A percentile compares a stretch with the other conserved stretches of the same genome.
Evolutionary conservation across 2,113 vertebrate genomes (phyloP).

Genomic region (Lipophrys pholis): DNA sequence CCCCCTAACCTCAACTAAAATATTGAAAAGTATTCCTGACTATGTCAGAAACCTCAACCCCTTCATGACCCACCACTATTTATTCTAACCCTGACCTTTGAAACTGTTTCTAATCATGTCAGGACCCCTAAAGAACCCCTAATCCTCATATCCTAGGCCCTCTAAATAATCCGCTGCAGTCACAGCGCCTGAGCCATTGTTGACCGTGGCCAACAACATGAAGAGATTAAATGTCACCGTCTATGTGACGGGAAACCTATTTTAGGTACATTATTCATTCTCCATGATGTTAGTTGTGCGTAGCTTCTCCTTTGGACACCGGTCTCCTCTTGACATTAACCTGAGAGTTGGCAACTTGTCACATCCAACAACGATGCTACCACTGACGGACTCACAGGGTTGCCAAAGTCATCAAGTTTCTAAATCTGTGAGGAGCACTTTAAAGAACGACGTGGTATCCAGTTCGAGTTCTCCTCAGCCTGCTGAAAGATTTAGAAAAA

Average conservation of each 20-base stretch:
- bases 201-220: not conserved
- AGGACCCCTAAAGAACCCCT: too few relatives aligned
- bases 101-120: too few relatives aligned
- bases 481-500: slow-evolving; percentile 23
- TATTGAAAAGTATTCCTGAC: too few relatives aligned
- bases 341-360: not conserved
- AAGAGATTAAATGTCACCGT: not conserved
- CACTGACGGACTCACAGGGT: slow-evolving; percentile 12
- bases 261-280: slow-evolving; percentile 19
- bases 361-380: slow-evolving; percentile 2
- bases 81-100: too few relatives aligned
- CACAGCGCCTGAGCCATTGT: too few relatives aligned
- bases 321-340: not conserved
- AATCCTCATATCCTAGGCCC: too few relatives aligned
- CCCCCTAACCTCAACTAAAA: too few relatives aligned
- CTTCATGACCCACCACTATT: too few relatives aligned
- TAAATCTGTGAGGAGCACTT: slow-evolving; percentile 28
- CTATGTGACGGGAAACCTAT: not conserved
- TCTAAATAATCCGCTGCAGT: too few relatives aligned
- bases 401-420: slow-evolving; percentile 52
- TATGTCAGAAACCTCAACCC: too few relatives aligned
- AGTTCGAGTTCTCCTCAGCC: slow-evolving; percentile 22
- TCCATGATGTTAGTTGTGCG: not conserved
- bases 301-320: not conserved
- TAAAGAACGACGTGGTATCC: slow-evolving; percentile 40